Evolutionary conservation across 1,140 invertebrate genomes (phyloP).

Genomic region (Heliconius eleuchia): DNA sequence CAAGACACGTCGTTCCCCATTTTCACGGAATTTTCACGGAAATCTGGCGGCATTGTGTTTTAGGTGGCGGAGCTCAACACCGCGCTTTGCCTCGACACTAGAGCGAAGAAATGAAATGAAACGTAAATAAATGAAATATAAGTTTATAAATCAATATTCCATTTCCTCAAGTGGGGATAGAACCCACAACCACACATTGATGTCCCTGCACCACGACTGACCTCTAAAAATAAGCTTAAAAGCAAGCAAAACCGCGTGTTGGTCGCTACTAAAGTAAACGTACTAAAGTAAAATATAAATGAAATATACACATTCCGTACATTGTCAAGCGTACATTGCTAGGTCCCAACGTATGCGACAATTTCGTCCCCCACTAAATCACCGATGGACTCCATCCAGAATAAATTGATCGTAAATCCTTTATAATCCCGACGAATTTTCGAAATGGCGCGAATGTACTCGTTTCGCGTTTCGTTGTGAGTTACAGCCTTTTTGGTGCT

Average conservation of each 20-base stretch:
- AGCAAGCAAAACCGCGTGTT: no score
- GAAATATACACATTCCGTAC: constrained; percentile 18
- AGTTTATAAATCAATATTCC: not conserved
- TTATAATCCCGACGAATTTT: constrained; percentile 34
- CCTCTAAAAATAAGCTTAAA: not conserved
- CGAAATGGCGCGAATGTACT: constrained; percentile 28
- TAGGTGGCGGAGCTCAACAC: no score
- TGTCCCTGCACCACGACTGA: not conserved
- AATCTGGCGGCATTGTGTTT: no score
- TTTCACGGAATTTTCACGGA: no score
- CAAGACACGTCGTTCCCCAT: no score
- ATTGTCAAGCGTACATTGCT: constrained; percentile 42
- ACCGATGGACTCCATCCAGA: constrained; percentile 52
- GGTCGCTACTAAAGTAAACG: not conserved
- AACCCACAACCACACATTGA: not conserved
- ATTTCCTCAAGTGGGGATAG: not conserved
- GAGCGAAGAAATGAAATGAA: no score
- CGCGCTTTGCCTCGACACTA: no score
- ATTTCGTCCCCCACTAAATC: constrained; percentile 57
- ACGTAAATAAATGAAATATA: no score
- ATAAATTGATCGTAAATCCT: constrained; percentile 53
- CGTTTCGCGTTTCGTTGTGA: not conserved
- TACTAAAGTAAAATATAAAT: not conserved
- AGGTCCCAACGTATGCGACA: constrained; percentile 54
- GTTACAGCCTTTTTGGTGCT: constrained; percentile 21